Evolutionary conservation across 2,888 invertebrate species (phyloP).

Genomic region (Chydorus sphaericus): DNA sequence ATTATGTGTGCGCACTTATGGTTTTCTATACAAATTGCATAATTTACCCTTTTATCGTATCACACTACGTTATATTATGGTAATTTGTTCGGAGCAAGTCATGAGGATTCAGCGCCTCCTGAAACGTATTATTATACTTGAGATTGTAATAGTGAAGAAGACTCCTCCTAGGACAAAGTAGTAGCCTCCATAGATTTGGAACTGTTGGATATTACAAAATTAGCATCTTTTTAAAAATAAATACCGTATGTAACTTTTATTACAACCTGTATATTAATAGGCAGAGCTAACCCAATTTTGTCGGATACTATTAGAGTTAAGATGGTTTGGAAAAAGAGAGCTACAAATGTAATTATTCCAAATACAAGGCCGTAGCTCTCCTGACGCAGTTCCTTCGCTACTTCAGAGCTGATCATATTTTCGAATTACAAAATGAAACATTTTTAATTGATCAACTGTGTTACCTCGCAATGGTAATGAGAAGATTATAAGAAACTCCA

Average conservation of each 20-base stretch:
- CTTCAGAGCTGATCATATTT: conserved; percentile 51
- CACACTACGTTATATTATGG: too few species aligned
- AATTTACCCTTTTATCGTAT: too few species aligned
- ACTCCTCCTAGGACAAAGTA: conserved; percentile 44
- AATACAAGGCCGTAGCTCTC: conserved; percentile 82
- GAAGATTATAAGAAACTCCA: conserved; percentile 62
- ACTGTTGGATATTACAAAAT: conserved; percentile 32
- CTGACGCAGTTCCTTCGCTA: conserved; percentile 61
- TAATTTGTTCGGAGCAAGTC: too few species aligned
- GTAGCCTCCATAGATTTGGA: conserved; percentile 51
- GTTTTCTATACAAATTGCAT: too few species aligned
- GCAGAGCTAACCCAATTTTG: conserved; percentile 26
- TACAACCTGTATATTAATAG: conserved; percentile 23
- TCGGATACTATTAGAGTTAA: conserved; percentile 51
- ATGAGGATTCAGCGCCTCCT: too few species aligned
- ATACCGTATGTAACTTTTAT: conserved; percentile 15
- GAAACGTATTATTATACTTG: too few species aligned
- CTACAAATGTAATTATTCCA: conserved; percentile 72
- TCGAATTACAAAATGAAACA: conserved; percentile 19
- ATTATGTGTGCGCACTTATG: too few species aligned
- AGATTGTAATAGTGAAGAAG: conserved; percentile 35
- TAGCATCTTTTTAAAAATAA: not conserved
- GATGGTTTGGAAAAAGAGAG: conserved; percentile 59
- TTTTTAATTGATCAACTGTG: not conserved
- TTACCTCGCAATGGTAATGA: conserved; percentile 58